Evolutionary conservation across 2,797 vertebrate species (phyloP).

Genomic region (Crax fasciolata): DNA sequence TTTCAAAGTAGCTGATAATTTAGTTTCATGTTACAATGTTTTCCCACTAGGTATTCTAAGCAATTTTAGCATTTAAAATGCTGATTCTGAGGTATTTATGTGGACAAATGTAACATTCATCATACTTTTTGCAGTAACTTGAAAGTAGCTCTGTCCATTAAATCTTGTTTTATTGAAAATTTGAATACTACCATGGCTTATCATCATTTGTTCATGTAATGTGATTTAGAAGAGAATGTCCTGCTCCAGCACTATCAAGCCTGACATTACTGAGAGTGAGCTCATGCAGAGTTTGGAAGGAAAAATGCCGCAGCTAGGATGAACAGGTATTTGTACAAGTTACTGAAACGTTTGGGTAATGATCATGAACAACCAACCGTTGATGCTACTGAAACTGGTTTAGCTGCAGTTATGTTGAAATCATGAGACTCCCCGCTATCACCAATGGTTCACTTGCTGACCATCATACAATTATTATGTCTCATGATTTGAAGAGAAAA

Average conservation of each 20-base stretch:
- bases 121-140: not conserved
- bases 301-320: not conserved
- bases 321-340: not conserved
- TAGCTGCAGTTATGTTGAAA: not conserved
- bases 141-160: slow-evolving; percentile 24
- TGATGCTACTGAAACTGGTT: not conserved
- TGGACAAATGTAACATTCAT: slow-evolving; percentile 1
- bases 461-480: not conserved
- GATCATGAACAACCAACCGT: not conserved
- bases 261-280: not conserved
- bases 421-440: not conserved
- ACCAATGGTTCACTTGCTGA: not conserved
- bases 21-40: not conserved
- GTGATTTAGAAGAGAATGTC: not conserved
- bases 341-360: not conserved
- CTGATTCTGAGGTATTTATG: slow-evolving; percentile 10
- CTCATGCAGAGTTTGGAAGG: not conserved
- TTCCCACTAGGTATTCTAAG: slow-evolving; percentile 19
- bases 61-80: slow-evolving; percentile 49
- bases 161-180: not conserved
- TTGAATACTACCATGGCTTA: not conserved
- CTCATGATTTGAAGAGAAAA: not conserved
- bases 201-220: not conserved
- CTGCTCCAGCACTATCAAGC: not conserved
- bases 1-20: slow-evolving; percentile 30